These are phyloP conservation scores for Tragelaphus scriptus DNA, from an alignment of 2,113 vertebrate species.

Conservation along the genomic window DNA sequence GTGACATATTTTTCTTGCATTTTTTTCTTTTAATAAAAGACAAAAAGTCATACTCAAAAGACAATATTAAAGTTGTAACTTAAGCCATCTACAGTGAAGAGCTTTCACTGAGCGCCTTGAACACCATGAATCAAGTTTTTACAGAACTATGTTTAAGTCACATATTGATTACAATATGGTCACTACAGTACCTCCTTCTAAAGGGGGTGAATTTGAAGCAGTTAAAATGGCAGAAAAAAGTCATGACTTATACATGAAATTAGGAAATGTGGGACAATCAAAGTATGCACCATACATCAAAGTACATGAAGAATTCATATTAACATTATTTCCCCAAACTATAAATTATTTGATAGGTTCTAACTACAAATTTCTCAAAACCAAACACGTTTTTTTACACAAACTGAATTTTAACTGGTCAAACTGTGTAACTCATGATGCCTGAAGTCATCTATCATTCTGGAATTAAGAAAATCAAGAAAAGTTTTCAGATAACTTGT, in stretches of 20 bases:
- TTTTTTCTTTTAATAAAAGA: constrained; percentile 78
- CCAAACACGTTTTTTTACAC: not conserved
- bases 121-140: constrained; percentile 50
- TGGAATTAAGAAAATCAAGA: not conserved
- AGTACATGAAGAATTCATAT: not conserved
- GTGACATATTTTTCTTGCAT: constrained; percentile 76
- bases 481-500: not conserved
- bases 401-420: not conserved
- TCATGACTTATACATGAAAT: not conserved
- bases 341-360: not conserved
- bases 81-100: constrained; percentile 42
- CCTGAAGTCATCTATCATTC: not conserved
- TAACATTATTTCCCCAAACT: not conserved
- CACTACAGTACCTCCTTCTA: not conserved
- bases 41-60: constrained; percentile 60
- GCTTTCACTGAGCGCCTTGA: constrained; percentile 38
- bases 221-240: not conserved
- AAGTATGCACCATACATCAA: not conserved
- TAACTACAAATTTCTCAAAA: not conserved
- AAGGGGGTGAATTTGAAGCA: not conserved
- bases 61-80: constrained; percentile 70
- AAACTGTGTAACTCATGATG: not conserved
- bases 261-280: not conserved
- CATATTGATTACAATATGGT: not conserved
- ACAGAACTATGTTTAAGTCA: constrained; percentile 4